phyloP scores from a whole-genome alignment of 2,113 vertebrate species.

The Pungitius pungitius region DNA sequence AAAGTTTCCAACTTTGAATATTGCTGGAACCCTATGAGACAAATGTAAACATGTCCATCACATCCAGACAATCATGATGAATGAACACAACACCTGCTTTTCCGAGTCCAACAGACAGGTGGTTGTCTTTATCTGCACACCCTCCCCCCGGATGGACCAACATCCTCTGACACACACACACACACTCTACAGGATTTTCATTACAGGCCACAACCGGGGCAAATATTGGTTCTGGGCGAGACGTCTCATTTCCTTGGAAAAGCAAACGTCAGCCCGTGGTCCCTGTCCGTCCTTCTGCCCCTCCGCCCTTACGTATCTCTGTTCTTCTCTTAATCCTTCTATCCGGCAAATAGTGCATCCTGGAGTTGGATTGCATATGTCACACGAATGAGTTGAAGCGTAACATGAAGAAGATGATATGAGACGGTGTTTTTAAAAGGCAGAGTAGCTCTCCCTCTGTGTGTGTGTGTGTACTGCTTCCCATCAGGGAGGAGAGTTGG shows the following conservation, averaged over 20 bases:
- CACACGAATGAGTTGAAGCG: neutral
- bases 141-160: slow-evolving; percentile 35
- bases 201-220: slow-evolving; percentile 35
- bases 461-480: slow-evolving; percentile 57
- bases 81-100: slow-evolving; percentile 31
- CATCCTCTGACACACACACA: slow-evolving; percentile 30
- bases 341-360: neutral
- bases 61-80: neutral
- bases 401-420: slow-evolving; percentile 15
- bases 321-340: neutral
- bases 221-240: slow-evolving; percentile 60
- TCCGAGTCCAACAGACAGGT: slow-evolving; percentile 59
- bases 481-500: slow-evolving; percentile 59
- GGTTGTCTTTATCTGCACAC: slow-evolving; percentile 55
- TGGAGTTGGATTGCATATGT: neutral
- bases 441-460: slow-evolving; percentile 39
- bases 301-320: neutral
- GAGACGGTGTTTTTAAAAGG: slow-evolving; percentile 25
- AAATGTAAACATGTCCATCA: neutral
- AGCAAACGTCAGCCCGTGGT: slow-evolving; percentile 27
- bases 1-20: too few species aligned
- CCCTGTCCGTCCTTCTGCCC: neutral
- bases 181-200: slow-evolving; percentile 41
- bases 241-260: slow-evolving; percentile 57
- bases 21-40: neutral